phyloP scores from a whole-genome alignment of 2,113 vertebrate genomes.

The Odontesthes bonariensis region DNA sequence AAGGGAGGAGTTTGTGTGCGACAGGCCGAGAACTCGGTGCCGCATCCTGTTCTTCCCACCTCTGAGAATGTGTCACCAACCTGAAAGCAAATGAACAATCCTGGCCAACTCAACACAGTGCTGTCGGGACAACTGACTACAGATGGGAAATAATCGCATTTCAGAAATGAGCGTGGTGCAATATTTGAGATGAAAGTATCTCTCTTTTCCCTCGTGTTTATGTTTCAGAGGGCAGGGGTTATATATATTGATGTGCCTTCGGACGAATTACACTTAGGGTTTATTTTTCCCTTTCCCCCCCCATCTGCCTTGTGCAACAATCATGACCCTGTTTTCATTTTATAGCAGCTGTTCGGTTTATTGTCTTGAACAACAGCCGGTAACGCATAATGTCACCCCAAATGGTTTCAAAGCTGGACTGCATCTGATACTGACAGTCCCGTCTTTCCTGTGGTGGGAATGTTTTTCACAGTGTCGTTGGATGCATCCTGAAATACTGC shows the following conservation, averaged over 20 bases:
- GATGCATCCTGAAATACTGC: constrained; percentile 42
- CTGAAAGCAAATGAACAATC: constrained; percentile 48
- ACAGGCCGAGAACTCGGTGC: not conserved
- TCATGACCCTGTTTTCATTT: constrained; percentile 37
- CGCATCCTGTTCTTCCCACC: constrained; percentile 32
- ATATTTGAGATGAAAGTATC: constrained; percentile 60
- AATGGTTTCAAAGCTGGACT: constrained; percentile 60
- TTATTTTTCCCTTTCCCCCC: not conserved
- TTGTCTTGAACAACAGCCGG: constrained; percentile 39
- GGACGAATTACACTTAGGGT: constrained; percentile 55
- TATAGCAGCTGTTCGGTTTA: not conserved
- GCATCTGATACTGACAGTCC: constrained; percentile 65
- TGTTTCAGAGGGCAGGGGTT: constrained; percentile 52
- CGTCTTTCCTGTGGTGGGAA: constrained; percentile 50
- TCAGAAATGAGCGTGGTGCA: constrained; percentile 66
- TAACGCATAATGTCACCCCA: constrained; percentile 31
- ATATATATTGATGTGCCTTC: constrained; percentile 76
- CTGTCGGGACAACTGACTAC: constrained; percentile 30
- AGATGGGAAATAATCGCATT: constrained; percentile 40
- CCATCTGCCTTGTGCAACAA: constrained; percentile 46
- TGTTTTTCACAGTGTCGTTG: constrained; percentile 14
- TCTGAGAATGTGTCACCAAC: constrained; percentile 40
- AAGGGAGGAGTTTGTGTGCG: not conserved
- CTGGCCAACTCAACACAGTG: constrained; percentile 32
- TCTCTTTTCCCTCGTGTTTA: constrained; percentile 18